Evolutionary conservation across 2,888 invertebrate genomes (phyloP), one percentile per base, ranked within the genome.

Genomic region (Masnerella sp.): DNA sequence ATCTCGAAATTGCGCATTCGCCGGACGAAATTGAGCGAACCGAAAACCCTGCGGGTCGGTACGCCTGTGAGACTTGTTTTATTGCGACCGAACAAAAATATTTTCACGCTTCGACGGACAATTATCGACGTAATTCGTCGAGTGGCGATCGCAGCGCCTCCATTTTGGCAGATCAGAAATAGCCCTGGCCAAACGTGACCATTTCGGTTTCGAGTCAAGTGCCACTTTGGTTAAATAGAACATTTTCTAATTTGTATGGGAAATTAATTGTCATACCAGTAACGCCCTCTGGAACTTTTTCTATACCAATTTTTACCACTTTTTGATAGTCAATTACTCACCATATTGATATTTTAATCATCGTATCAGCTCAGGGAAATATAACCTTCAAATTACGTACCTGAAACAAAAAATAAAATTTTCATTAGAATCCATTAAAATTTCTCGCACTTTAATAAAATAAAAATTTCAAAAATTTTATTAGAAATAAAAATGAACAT

Each of bases 141-240:
- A 59, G 56, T 59, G 49, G 49, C 69, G 52, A 69, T 62, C 54
- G 56, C 28, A 34, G 22, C 56, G 62, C 49, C 54, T 61, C 58
- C 67, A 62, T 73, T 73, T 73, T 73, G 62, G 68, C 58, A 58
- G 73, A 68, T 68, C 73, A 62, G 62, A 73, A 73, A 68, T 62
- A 67, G 59, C 49, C 40, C 56, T 56, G 64, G 25, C 28, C 51
- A 34, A 45, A 47, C 68, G 40, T 62, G 56, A 73, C 62, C 62
- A 59, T 58, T 65, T 45, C 71, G 65, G 71, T 43, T n/a, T 67
- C 34, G 61, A 72, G 58, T 73, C 68, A 56, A 73, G 68, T 74
- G 64, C 52, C 64, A 74, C 67, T 73, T 69, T 58, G 67, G 40
- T 28, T 58, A 30, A 68, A 68, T 62, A 47, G 49, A 56, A 68